A percentile compares a stretch with the other conserved stretches of the same genome.
Conservation (phyloP, 1,140 invertebrate species). For the Drosophila auraria region DNA sequence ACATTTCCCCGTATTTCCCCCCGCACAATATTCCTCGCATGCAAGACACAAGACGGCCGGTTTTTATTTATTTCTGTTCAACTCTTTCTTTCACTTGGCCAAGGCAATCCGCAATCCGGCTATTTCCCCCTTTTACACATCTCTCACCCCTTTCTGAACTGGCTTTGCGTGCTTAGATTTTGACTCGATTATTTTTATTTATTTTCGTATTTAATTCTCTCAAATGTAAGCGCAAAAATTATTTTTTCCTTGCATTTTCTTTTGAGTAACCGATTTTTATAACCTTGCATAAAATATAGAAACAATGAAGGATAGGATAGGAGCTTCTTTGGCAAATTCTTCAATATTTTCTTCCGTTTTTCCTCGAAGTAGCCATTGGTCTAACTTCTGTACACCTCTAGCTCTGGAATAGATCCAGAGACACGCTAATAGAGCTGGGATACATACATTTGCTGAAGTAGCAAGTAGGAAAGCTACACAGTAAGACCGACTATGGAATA, state of each 20-base stretch:
- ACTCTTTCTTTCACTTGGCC: conserved; percentile 76
- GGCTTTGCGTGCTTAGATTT: conserved; percentile 41
- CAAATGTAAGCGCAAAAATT: conserved; percentile 19
- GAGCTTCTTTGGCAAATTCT: background rate
- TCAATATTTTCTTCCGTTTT: background rate
- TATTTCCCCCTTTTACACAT: conserved; percentile 7
- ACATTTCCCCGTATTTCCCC: background rate
- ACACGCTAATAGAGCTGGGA: conserved; percentile 39
- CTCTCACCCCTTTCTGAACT: conserved; percentile 8
- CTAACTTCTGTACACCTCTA: conserved; percentile 23
- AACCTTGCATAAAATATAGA: background rate
- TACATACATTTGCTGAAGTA: background rate
- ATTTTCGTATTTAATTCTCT: conserved; percentile 36
- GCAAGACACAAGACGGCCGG: conserved; percentile 5
- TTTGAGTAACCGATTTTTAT: conserved; percentile 29
- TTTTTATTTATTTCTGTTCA: conserved; percentile 46
- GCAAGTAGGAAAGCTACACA: too few species aligned
- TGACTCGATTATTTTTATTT: conserved; percentile 31
- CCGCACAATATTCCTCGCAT: conserved; percentile 9
- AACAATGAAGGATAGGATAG: too few species aligned
- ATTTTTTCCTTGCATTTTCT: conserved; percentile 12
- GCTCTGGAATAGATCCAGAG: conserved; percentile 22
- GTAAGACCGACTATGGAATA: too few species aligned
- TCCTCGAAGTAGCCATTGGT: conserved; percentile 9
- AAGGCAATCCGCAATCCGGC: conserved; percentile 45